Conservation (phyloP, 2,888 invertebrate genomes). For the Cremastinae sp. region DNA sequence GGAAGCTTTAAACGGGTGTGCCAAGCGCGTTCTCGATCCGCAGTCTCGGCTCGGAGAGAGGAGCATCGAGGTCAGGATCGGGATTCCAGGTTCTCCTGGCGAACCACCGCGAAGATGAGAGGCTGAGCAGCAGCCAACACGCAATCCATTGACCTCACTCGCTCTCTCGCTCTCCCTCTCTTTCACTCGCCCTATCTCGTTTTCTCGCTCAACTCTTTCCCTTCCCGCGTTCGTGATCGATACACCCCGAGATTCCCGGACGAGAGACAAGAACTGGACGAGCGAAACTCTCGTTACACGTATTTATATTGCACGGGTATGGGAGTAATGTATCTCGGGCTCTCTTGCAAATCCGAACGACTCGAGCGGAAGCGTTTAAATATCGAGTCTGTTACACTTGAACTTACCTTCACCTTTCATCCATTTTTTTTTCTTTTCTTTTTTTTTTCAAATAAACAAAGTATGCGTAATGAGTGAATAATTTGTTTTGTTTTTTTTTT, state of each 20-base stretch:
- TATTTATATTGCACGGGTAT: slow-evolving; percentile 11
- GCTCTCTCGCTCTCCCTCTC: too few relatives aligned
- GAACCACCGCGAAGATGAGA: slow-evolving; percentile 18
- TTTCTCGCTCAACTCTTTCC: slow-evolving; percentile 11
- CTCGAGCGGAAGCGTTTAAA: slow-evolving; percentile 57
- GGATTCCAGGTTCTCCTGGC: slow-evolving; percentile 61
- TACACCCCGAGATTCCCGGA: slow-evolving; percentile 50
- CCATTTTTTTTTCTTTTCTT: slow-evolving; percentile 35
- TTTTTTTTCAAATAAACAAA: slow-evolving; percentile 10
- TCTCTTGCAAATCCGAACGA: slow-evolving; percentile 42
- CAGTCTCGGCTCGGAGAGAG: slow-evolving; percentile 35
- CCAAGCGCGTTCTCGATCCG: slow-evolving; percentile 47
- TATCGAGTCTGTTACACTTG: slow-evolving; percentile 55
- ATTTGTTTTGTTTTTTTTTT: background rate
- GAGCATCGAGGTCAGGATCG: slow-evolving; percentile 64
- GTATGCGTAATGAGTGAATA: too few relatives aligned
- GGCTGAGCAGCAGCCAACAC: slow-evolving; percentile 55
- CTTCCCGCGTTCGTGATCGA: slow-evolving; percentile 55
- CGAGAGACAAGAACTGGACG: slow-evolving; percentile 30
- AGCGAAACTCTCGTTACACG: slow-evolving; percentile 25
- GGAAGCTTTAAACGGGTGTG: slow-evolving; percentile 52
- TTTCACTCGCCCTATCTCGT: slow-evolving; percentile 36
- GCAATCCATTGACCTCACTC: slow-evolving; percentile 52
- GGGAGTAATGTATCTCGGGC: slow-evolving; percentile 30
- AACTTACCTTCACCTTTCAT: slow-evolving; percentile 34